A percentile compares a stretch with the other conserved stretches of the same genome.
These are phyloP conservation scores for Eudasyphora cyanicolor DNA, from an alignment of 2,888 invertebrate species.

Conservation along the genomic window DNA sequence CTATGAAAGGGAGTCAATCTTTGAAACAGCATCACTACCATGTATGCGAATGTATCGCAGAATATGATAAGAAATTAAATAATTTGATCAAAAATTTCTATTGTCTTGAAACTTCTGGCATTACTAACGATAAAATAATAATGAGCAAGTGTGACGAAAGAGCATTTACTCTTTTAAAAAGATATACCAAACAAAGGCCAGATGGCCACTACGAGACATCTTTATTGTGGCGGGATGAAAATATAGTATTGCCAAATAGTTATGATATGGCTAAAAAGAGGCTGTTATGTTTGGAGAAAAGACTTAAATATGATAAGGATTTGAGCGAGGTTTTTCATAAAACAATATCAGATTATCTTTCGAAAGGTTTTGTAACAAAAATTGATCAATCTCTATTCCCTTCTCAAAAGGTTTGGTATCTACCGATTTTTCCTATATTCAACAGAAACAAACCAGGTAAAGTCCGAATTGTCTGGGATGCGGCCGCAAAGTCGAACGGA, in stretches of 20 bases:
- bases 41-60: neutral
- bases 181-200: neutral
- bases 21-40: neutral
- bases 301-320: conserved; percentile 39
- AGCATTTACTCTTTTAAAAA: conserved; percentile 14
- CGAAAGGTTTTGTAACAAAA: conserved; percentile 49
- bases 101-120: conserved; percentile 7
- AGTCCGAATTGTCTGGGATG: conserved; percentile 55
- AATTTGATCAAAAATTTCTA: conserved; percentile 8
- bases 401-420: conserved; percentile 65
- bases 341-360: conserved; percentile 31
- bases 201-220: conserved; percentile 45
- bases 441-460: conserved; percentile 58
- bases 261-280: conserved; percentile 56
- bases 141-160: conserved; percentile 12
- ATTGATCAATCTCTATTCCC: conserved; percentile 9
- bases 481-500: conserved; percentile 46
- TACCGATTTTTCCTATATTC: conserved; percentile 66
- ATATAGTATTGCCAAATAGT: conserved; percentile 46
- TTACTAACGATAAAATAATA: neutral
- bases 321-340: conserved; percentile 42
- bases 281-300: conserved; percentile 45
- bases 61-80: neutral
- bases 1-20: too few relatives aligned
- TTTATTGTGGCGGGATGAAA: conserved; percentile 53